Base-by-base conservation (phyloP, 1,140 invertebrate species). In the Kradibia gibbosae region DNA sequence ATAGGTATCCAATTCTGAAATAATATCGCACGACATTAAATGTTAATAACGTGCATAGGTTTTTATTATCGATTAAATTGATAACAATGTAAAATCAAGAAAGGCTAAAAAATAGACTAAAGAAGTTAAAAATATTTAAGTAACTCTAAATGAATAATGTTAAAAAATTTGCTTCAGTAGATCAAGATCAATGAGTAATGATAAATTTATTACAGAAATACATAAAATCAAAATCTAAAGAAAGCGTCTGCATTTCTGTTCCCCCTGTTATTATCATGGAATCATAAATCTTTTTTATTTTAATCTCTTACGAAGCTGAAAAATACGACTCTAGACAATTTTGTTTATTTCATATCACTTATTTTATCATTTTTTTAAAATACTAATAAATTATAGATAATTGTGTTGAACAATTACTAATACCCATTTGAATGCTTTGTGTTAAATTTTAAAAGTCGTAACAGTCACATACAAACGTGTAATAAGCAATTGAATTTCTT, bases 241-340 rank as follows among this genome's bases (percentile, higher is more conserved):
- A 28, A 11, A 15, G n/a, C 13, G n/a, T 57, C 55, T 25, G 55
- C 55, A 57, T 57, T 28, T 28, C n/a, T 2, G 4, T 3, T 25
- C 55, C 7, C 55, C 55, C 55, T 25, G n/a, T 57, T 57, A 28
- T 57, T 28, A 5, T 25, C 55, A 57, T 8, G 55, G n/a, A 57
- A 57, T 57, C 25, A 57, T 57, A 57, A 57, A 57, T 57, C 55
- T 17, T 57, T 57, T n/a, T 57, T 28, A 28, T 57, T 57, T 57
- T 57, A 57, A 57, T 57, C 55, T 57, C 11, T 57, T 57, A 25
- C 1, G 28, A 57, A 57, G 55, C n/a, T 15, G 7, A 57, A 57
- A 25, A 4, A 20, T 57, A 57, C 22, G 55, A 57, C 22, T 53
- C 50, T 20, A 53, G 22, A 20, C 15, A 53, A 53, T 53, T 53